Evolutionary conservation across 37 sponge, comb jelly and placozoan genomes (phyloP).

Genomic region (Agelas oroides): DNA sequence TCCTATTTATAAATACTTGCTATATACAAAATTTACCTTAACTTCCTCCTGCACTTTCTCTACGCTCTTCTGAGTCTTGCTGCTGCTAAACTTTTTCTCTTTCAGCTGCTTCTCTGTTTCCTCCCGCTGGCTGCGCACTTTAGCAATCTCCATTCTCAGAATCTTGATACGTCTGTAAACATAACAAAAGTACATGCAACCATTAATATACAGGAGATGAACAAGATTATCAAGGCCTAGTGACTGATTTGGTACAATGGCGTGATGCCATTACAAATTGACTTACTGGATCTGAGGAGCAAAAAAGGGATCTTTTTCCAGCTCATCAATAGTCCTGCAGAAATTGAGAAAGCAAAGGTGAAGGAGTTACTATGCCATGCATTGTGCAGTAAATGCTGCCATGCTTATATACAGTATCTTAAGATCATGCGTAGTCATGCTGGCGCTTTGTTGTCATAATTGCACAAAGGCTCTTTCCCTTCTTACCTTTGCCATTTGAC

Average conservation of each 20-base stretch:
- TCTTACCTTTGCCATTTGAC: constrained; percentile 78
- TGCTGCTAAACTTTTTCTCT: constrained; percentile 2
- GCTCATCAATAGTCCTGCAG: constrained; percentile 49
- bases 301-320: constrained; percentile 34
- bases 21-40: constrained; percentile 10
- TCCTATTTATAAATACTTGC: too few species aligned
- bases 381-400: too few species aligned
- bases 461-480: too few species aligned
- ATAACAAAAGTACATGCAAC: neutral
- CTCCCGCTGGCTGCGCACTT: neutral
- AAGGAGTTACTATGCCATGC: too few species aligned
- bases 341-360: neutral
- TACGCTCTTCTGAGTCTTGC: neutral
- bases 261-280: too few species aligned
- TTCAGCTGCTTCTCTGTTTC: neutral
- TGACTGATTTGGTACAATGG: too few species aligned
- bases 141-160: constrained; percentile 22
- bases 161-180: constrained; percentile 33
- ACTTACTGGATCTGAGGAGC: constrained; percentile 32
- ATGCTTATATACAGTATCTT: too few species aligned
- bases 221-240: too few species aligned
- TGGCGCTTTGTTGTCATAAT: too few species aligned
- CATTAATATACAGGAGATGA: too few species aligned
- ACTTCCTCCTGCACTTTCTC: constrained; percentile 17
- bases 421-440: too few species aligned